Base-by-base conservation (phyloP, 2,888 invertebrate species). In the Cosmia pyralina region DNA sequence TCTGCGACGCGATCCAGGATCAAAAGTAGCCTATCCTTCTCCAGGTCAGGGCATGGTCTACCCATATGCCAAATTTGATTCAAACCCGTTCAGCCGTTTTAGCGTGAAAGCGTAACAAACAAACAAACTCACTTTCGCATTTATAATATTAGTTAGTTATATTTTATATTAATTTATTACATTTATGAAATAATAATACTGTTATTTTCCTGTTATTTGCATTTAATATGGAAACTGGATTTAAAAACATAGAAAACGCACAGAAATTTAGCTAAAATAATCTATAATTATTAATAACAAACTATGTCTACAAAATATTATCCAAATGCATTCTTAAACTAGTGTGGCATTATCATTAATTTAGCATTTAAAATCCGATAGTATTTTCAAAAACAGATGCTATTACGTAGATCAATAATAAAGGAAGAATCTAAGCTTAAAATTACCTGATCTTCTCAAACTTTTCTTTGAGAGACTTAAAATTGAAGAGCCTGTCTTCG, bases 401-500 rank as follows among this genome's bases (percentile, higher is more conserved):
- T 19, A 22, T 7, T 19, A 6, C 0, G 8, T 4, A 13, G 19
- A 41, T 28, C 11, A 19, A 11, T 22, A 44, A 50, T 7, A 64
- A 52, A 34, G 1, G 0, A 65, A 22, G 1, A 38, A 66, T 15
- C 10, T 38, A 52, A 58, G 17, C 44, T 41, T 17, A 19, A 69
- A 8, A 84, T 91, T 95, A 96, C 95, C 96, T 96, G 75, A 90
- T 79, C 77, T 90, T 76, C 84, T 96, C 96, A 88, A 96, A 96
- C 85, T 93, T 92, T 67, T 95, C 94, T 87, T 94, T 96, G 46
- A 96, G 84, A 75, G 91, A 92, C 75, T 94, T 92, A 82, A 96
- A 96, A 85, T 90, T 95, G 82, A 88, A 96, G 64, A 94, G 92
- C 72, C 96, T 90, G 53, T 94, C 94, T 13, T 94, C 93, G 65